Conservation (phyloP, 2,888 invertebrate genomes). For the Pristionchus arcanus region DNA sequence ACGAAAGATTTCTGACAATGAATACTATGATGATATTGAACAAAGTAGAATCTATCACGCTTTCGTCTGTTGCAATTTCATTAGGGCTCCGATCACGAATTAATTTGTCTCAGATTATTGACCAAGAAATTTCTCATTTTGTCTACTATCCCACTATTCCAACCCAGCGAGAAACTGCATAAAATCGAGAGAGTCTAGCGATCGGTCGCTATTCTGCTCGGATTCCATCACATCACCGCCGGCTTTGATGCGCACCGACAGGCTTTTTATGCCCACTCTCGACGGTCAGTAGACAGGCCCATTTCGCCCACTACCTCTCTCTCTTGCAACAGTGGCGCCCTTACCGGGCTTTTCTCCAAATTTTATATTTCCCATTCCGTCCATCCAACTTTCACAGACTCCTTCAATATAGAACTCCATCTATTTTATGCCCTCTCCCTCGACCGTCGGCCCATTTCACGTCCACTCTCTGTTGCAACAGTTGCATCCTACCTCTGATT, state of each 20-base stretch:
- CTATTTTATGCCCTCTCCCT: too few species aligned
- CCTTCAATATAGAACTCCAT: background rate
- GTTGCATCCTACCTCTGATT: background rate
- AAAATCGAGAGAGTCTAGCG: too few species aligned
- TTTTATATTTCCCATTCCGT: background rate
- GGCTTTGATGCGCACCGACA: constrained; percentile 45
- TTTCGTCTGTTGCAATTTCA: too few species aligned
- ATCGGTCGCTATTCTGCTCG: background rate
- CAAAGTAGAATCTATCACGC: too few species aligned
- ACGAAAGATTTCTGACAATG: too few species aligned
- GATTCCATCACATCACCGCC: background rate
- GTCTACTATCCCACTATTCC: too few species aligned
- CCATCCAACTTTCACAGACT: background rate
- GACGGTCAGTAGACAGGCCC: background rate
- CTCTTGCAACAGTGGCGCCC: background rate
- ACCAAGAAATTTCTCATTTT: too few species aligned
- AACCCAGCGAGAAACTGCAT: too few species aligned
- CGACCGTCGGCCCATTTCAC: background rate
- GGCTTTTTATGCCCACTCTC: background rate
- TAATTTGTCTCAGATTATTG: too few species aligned
- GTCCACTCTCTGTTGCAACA: background rate
- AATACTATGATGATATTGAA: too few species aligned
- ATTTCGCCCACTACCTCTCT: background rate
- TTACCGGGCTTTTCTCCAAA: background rate
- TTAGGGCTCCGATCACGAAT: too few species aligned